Conservation (phyloP, 2,113 vertebrate genomes). For the Microcebus ravelobensis region DNA sequence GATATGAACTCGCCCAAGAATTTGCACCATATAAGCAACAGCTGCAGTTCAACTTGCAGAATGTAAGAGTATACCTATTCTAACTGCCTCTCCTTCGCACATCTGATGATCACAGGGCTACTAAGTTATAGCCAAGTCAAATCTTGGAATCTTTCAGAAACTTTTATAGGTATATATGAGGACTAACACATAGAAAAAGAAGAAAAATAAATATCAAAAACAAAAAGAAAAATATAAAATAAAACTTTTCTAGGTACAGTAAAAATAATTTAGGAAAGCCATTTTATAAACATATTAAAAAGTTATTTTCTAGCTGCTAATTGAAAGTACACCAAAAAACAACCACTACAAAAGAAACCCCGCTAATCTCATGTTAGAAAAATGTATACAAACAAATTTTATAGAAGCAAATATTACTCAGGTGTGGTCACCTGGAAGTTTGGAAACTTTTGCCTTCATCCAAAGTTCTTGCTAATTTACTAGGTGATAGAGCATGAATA, state of each 20-base stretch:
- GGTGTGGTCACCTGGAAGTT: neutral
- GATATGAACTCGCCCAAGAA: conserved; percentile 97
- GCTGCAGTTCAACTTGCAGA: conserved; percentile 98
- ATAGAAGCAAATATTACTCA: neutral
- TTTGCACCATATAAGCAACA: conserved; percentile 98
- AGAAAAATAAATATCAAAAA: no score
- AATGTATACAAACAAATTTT: neutral
- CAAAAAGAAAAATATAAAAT: no score
- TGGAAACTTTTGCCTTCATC: neutral
- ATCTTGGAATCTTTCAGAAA: conserved; percentile 37
- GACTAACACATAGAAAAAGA: no score
- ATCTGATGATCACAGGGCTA: conserved; percentile 8
- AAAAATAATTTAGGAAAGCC: neutral
- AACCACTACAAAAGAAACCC: neutral
- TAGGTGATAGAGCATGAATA: neutral
- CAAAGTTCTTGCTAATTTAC: neutral
- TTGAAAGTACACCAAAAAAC: neutral
- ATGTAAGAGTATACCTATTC: conserved; percentile 88
- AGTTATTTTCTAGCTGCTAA: neutral
- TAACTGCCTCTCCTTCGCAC: neutral
- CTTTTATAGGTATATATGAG: neutral
- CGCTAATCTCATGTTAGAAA: neutral
- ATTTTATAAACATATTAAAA: neutral
- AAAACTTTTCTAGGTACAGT: neutral
- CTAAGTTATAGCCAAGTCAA: conserved; percentile 14